These are phyloP conservation scores for Sciurus niger DNA, from an alignment of 2,113 vertebrate species.

Conservation along the genomic window DNA sequence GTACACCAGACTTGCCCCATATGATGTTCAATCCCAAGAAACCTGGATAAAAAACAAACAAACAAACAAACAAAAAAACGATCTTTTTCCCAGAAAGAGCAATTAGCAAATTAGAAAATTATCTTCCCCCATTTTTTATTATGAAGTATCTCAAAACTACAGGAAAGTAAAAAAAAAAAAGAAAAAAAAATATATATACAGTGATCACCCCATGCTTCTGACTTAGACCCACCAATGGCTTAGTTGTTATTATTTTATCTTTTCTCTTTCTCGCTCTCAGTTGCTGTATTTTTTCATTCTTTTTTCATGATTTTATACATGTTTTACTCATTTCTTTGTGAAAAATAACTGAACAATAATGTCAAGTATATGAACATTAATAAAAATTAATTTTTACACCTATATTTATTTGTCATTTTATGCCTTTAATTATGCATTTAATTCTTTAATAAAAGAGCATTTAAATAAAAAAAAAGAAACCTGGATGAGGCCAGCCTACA, in stretches of 20 bases:
- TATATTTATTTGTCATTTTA: not conserved
- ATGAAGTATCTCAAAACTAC: constrained; percentile 18
- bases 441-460: not conserved
- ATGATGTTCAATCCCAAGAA: no score
- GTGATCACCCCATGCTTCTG: not conserved
- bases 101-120: not conserved
- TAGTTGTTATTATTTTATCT: not conserved
- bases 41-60: not conserved
- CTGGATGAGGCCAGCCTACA: no score
- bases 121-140: not conserved
- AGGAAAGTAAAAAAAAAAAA: not conserved
- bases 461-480: not conserved
- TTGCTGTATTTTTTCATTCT: no score
- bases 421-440: no score
- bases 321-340: not conserved
- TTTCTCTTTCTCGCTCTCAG: not conserved
- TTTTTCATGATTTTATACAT: not conserved
- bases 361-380: not conserved
- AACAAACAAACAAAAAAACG: not conserved
- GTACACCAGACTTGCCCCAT: no score
- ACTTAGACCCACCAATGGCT: not conserved
- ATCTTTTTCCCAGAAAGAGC: not conserved
- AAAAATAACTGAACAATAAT: not conserved
- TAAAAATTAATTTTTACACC: not conserved
- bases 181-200: not conserved